Evolutionary conservation across 37 sponge, comb jelly and placozoan genomes (phyloP).

Genomic region (Dysidea cf. avara): DNA sequence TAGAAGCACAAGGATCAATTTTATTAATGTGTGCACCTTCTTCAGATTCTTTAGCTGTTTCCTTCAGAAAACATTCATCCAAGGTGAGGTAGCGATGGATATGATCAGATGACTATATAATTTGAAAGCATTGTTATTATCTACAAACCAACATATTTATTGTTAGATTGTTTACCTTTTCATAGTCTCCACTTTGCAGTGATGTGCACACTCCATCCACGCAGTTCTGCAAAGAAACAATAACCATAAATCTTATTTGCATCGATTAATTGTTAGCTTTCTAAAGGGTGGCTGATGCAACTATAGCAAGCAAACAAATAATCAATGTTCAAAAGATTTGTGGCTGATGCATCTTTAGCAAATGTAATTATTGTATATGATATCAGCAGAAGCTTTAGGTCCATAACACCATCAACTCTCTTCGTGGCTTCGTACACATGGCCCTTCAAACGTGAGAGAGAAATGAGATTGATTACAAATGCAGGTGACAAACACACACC

Average conservation of each 20-base stretch:
- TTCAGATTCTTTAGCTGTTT: constrained; percentile 58
- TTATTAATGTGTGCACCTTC: constrained; percentile 48
- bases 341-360: neutral
- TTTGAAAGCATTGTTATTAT: neutral
- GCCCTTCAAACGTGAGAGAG: constrained; percentile 37
- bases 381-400: constrained; percentile 43
- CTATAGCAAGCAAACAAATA: no score
- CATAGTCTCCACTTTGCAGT: constrained; percentile 72
- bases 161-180: constrained; percentile 46
- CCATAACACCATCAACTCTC: constrained; percentile 93
- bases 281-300: no score
- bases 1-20: no score
- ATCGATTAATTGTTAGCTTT: no score
- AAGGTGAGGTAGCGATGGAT: constrained; percentile 87
- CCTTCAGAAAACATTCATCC: constrained; percentile 82
- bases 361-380: neutral
- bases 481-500: neutral
- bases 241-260: neutral
- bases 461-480: neutral
- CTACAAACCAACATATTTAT: neutral
- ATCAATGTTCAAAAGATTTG: neutral
- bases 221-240: constrained; percentile 71
- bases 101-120: constrained; percentile 78
- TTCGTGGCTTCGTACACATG: constrained; percentile 79
- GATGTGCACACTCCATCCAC: constrained; percentile 85